A percentile compares a stretch with the other conserved stretches of the same genome.
These are phyloP conservation scores for Chromobotia macracanthus DNA, from an alignment of 2,797 vertebrate species.

Conservation along the genomic window DNA sequence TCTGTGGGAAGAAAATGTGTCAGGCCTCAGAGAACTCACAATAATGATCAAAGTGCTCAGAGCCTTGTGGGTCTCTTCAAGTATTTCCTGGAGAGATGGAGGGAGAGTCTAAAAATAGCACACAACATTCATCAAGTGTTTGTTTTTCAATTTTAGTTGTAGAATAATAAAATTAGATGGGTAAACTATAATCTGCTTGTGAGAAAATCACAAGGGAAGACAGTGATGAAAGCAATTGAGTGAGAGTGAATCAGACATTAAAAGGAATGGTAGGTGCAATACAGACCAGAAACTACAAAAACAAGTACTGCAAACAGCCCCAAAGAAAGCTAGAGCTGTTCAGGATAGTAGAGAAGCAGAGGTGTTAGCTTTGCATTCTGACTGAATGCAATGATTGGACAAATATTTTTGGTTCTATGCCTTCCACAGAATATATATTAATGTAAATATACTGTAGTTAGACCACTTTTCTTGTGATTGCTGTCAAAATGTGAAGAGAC, in stretches of 20 bases:
- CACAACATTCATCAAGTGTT: constrained; percentile 15
- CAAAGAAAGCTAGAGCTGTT: neutral
- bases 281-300: neutral
- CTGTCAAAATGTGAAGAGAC: too few species aligned
- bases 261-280: neutral
- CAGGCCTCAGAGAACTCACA: constrained; percentile 33
- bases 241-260: neutral
- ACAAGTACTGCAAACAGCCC: neutral
- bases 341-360: neutral
- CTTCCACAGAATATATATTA: too few species aligned
- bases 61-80: constrained; percentile 32
- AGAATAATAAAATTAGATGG: constrained; percentile 15
- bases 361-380: too few species aligned
- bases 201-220: neutral
- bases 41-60: constrained; percentile 41
- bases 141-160: neutral
- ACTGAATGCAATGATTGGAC: too few species aligned
- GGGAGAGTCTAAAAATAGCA: constrained; percentile 25
- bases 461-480: too few species aligned
- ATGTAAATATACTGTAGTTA: too few species aligned
- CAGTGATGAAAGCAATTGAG: neutral
- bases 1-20: constrained; percentile 43
- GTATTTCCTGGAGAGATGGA: constrained; percentile 41
- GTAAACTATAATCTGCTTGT: neutral
- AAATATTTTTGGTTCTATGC: too few species aligned